Base-by-base conservation (phyloP, 2,113 vertebrate genomes). In the Mesitornis unicolor region DNA sequence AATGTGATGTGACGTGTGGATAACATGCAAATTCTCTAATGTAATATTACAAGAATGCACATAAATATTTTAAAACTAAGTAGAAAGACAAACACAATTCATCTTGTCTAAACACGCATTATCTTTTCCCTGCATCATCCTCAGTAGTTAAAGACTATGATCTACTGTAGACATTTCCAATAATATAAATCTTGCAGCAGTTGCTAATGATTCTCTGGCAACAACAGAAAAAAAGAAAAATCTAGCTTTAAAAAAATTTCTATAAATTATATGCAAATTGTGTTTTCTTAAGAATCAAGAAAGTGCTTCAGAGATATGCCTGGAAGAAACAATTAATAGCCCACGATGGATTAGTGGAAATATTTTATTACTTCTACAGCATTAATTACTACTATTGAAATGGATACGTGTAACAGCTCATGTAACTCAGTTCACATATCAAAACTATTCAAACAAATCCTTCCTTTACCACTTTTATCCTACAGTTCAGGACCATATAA, bases 21-120 rank as follows among this genome's bases (percentile, higher is more conserved):
- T 74, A 93, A 80, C 79, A 94, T 95, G 91, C 71, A 94, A 96
- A 97, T 91, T 74, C 90, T 91, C 91, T 56, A 63, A 95, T 2
- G 87, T 47, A 74, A 90, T 51, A 26, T 87, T 94, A 95, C 95
- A 91, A 93, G 91, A 86, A 86, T 80, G 63, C 28, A 74, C 71
- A 94, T 96, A 74, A 96, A 97, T 96, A 91, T 96, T 96, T 89
- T 75, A 97, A 25, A 95, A 47, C 65, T 79, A 86, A 96, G 90
- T 90, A 78, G 47, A 91, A 97, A 91, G 92, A 80, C 47, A 93
- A 95, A 96, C 92, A 94, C 63, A 86, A 70, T 86, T 93, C 84
- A 93, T 91, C 95, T 95, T 97, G 93, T 95, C 87, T 93, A 91
- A 96, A 96, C 92, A 97, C 59, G 5, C 87, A 74, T 96, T 74